Evolutionary conservation across 53 echinoderm and acorn worm species (phyloP), one percentile per base, ranked within the genome.

Genomic region (Echinarachnius parma): DNA sequence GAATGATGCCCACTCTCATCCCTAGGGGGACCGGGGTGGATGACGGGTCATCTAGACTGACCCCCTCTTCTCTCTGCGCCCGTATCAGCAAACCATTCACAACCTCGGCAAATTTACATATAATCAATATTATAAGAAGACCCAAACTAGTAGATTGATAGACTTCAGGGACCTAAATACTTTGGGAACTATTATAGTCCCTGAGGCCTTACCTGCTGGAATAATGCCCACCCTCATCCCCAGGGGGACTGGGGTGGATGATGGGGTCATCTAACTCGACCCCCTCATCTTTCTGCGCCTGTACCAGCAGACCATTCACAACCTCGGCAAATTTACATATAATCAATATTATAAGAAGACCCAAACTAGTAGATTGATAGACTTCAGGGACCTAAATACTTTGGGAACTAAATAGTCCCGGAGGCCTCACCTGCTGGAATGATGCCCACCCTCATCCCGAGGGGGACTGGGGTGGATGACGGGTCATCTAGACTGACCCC

Each of bases 401-500:
- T n/a, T n/a, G n/a, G n/a, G n/a, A n/a, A n/a, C n/a, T n/a, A n/a
- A n/a, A n/a, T n/a, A n/a, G n/a, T n/a, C n/a, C n/a, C n/a, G n/a
- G n/a, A n/a, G n/a, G n/a, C n/a, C 75, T 76, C 49, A 95, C 95
- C 95, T 53, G 95, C 90, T 42, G 95, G 95, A 23, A 95, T 95
- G 61, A 95, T 81, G 26, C 95, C 95, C 29, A 95, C 66, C 58
- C 78, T 83, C 0, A 95, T 33, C 15, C 75, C 62, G 4, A 86
- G 95, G 9, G 87, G 76, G 32, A 78, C 21, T 0, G 86, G 86
- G 31, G 64, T 50, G 9, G 84, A 59, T 4, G 81, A 62, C 11
- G 87, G 87, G 47, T 95, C 83, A 68, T 87, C 59, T 24, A 67
- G 61, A 46, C 89, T 86, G 46, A 93, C 37, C 32, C 83, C 86